Evolutionary conservation across 2,888 invertebrate genomes (phyloP).

Genomic region (Ctena decussata): DNA sequence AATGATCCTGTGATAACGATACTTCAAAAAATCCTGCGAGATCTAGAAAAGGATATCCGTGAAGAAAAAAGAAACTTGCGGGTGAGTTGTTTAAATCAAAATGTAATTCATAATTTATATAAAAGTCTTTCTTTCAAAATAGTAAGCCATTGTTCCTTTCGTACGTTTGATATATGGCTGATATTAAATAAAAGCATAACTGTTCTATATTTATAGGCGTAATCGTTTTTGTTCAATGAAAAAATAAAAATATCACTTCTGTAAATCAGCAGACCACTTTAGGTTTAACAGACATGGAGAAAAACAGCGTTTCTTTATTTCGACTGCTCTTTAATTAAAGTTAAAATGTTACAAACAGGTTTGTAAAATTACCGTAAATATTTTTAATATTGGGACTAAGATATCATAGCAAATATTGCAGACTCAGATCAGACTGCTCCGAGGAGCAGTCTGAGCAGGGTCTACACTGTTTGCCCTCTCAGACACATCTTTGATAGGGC

Average conservation of each 20-base stretch:
- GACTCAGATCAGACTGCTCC: too few species aligned
- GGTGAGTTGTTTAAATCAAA: constrained; percentile 17
- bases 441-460: too few species aligned
- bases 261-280: not conserved
- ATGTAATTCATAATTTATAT: not conserved
- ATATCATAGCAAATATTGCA: too few species aligned
- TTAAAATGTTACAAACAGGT: too few species aligned
- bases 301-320: not conserved
- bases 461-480: too few species aligned
- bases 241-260: not conserved
- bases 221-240: not conserved
- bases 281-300: not conserved
- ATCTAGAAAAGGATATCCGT: constrained; percentile 51
- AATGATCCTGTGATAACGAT: constrained; percentile 51
- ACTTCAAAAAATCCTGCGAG: constrained; percentile 49
- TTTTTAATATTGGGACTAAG: too few species aligned
- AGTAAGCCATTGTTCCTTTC: not conserved
- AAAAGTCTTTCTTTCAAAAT: not conserved
- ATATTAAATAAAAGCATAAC: not conserved
- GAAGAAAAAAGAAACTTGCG: constrained; percentile 38
- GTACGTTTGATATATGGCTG: not conserved
- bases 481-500: too few species aligned
- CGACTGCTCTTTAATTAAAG: too few species aligned
- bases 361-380: too few species aligned
- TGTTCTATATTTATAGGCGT: not conserved